These are phyloP conservation scores for Campylorhamphus procurvoides DNA, from an alignment of 2,113 vertebrate genomes.

Conservation along the genomic window DNA sequence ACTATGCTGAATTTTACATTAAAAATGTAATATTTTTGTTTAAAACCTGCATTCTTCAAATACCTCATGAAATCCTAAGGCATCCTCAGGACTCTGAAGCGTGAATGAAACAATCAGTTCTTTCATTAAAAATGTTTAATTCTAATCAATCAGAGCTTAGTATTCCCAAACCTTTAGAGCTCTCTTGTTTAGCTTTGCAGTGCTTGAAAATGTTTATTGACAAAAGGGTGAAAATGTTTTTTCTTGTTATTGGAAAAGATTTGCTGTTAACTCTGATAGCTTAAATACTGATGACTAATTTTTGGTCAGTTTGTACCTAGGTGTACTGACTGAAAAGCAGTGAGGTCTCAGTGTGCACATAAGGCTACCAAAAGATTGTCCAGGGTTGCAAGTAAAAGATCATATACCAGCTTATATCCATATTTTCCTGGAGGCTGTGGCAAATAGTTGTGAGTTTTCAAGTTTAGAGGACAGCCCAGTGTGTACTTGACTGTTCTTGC, in stretches of 20 bases:
- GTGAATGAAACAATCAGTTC: neutral
- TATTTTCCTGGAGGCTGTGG: neutral
- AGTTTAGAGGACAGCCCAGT: neutral
- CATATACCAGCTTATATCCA: neutral
- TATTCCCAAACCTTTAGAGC: neutral
- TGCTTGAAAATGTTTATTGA: neutral
- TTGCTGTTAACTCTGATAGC: neutral
- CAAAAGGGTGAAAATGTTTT: neutral
- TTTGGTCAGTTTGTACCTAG: neutral
- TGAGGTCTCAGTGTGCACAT: accelerated
- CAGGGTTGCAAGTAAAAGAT: neutral
- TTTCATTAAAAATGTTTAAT: conserved; percentile 6
- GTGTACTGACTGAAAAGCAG: neutral
- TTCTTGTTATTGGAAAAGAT: neutral
- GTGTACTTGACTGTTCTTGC: neutral
- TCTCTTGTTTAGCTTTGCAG: neutral
- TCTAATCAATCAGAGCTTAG: neutral
- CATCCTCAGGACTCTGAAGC: neutral
- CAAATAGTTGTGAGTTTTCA: neutral
- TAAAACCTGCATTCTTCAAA: neutral
- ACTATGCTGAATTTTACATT: neutral
- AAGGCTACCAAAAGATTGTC: neutral
- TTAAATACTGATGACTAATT: neutral
- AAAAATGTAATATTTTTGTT: neutral
- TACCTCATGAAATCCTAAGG: neutral